Conservation (phyloP, 2,888 invertebrate genomes). For the Lamellibrachia satsuma region DNA sequence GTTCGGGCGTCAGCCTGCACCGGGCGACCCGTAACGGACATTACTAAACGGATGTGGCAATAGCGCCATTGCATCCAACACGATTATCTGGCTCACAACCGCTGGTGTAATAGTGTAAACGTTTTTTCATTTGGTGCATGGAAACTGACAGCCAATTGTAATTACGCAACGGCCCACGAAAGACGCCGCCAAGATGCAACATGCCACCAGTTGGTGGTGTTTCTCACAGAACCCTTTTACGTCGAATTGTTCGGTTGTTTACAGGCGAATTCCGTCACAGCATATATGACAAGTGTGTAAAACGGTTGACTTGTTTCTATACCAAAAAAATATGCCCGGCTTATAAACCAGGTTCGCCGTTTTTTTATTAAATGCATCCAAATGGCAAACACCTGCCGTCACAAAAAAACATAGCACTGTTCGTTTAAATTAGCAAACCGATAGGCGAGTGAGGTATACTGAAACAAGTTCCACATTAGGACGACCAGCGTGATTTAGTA, state of each 20-base stretch:
- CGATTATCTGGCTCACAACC: constrained; percentile 1
- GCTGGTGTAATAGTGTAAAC: neutral
- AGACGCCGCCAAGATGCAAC: neutral
- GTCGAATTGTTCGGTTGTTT: neutral
- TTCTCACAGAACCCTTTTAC: neutral
- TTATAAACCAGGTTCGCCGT: neutral
- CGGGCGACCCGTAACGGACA: neutral
- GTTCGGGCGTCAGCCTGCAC: neutral
- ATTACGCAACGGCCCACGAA: neutral
- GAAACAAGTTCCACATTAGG: neutral
- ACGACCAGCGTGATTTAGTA: neutral
- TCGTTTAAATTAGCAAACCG: neutral
- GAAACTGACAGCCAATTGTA: neutral
- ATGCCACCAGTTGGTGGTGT: neutral
- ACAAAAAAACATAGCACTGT: neutral
- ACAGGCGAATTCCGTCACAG: neutral
- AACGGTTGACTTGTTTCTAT: neutral
- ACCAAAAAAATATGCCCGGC: neutral
- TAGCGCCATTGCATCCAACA: neutral
- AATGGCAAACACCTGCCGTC: neutral
- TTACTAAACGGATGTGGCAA: neutral
- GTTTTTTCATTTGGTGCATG: neutral
- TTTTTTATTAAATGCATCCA: constrained; percentile 3
- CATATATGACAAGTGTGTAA: neutral
- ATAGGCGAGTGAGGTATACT: neutral